Percentiles rank a stretch among this genome's conserved stretches.
These are phyloP conservation scores for Centropus bengalensis DNA, from an alignment of 2,113 vertebrate genomes.

Conservation along the genomic window DNA sequence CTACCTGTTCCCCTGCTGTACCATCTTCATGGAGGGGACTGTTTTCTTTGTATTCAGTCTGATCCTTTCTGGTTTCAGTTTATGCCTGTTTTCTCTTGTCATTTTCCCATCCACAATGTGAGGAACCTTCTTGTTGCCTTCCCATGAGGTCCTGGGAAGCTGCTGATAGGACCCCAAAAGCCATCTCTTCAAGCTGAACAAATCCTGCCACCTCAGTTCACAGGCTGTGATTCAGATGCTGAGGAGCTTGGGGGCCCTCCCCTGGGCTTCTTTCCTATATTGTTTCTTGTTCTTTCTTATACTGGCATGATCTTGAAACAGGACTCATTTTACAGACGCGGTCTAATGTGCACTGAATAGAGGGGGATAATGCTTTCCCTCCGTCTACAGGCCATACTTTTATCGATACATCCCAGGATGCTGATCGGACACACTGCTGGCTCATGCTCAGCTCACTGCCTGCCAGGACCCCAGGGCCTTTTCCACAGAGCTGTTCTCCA, in stretches of 20 bases:
- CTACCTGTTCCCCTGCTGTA: neutral
- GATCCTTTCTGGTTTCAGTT: neutral
- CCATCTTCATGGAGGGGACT: neutral
- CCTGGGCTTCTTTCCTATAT: too few species aligned
- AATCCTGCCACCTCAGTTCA: neutral
- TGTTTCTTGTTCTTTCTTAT: neutral
- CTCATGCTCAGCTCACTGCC: accelerated
- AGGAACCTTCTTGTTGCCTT: neutral
- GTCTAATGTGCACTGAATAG: neutral
- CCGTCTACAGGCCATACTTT: neutral
- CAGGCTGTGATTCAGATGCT: neutral
- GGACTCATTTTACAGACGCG: neutral
- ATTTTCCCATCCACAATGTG: neutral
- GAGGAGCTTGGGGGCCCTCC: accelerated
- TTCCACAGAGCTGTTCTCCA: constrained; percentile 2
- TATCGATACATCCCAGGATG: neutral
- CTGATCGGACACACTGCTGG: constrained; percentile 16
- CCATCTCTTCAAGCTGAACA: neutral
- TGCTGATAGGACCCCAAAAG: neutral
- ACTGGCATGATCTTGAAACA: neutral
- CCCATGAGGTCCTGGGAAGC: neutral
- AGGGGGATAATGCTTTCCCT: neutral
- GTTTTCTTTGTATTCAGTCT: neutral
- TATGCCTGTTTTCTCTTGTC: neutral
- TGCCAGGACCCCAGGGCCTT: constrained; percentile 31